Evolutionary conservation across 1,140 invertebrate genomes (phyloP), one percentile per base, ranked within the genome.

Genomic region (Berghia stephanieae): DNA sequence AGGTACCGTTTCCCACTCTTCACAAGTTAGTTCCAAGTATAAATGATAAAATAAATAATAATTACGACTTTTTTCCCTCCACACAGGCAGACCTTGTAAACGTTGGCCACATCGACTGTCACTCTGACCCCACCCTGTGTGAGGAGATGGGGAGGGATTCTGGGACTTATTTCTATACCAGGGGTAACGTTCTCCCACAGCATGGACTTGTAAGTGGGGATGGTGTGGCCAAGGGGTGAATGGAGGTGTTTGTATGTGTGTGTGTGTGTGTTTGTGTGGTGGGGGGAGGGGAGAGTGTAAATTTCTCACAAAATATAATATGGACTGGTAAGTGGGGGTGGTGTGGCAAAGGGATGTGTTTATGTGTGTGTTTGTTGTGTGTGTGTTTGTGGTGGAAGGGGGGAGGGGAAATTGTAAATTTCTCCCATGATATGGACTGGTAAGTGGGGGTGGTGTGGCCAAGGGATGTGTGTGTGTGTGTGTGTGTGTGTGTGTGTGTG

Each of bases 11-110:
- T 16, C 8, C 57, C 31, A 31, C 8, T 10, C 10, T 10, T 46
- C n/a, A 43, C 38, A 24, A 8, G 27, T 18, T 16, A 18, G 31
- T 42, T 46, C 0, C 16, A n/a, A 1, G 21, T 46, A 0, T 43
- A 3, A 46, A 24, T 40, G 6, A 70, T 36, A 42, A 70, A 38
- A 38, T 38, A 38, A 1, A 38, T 21, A 69, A 38, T 0, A 69
- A 69, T 73, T 46, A n/a, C 34, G n/a, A 31, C 27, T 63, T 21
- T 8, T 27, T 57, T 57, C 34, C 34, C 44, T 67, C 4, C 21
- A 78, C 78, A 31, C 70, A 90, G 92, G 90, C 91, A 82, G 91
- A 91, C 52, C 83, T 93, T 36, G 89, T 93, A 0, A 89, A 91
- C 79, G 91, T 93, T 72, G 92, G 89, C 21, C 83, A 87, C 40